phyloP scores from a whole-genome alignment of 2,888 invertebrate species.

The Pelosia muscerda region DNA sequence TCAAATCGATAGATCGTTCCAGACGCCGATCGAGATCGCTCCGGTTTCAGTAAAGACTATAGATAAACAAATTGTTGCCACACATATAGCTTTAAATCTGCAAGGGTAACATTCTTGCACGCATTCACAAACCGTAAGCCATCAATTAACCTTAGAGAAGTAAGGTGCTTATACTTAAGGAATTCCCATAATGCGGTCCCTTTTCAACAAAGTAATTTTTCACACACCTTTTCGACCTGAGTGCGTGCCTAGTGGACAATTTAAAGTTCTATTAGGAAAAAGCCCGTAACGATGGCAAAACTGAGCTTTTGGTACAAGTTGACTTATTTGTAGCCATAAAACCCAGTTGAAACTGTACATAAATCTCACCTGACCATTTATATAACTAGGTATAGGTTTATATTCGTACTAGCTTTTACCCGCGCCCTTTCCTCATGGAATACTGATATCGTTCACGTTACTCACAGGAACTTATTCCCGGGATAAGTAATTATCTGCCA shows the following conservation, averaged over 20 bases:
- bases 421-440: neutral
- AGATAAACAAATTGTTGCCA: conserved; percentile 64
- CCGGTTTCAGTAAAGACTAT: conserved; percentile 37
- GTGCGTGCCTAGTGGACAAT: conserved; percentile 21
- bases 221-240: conserved; percentile 30
- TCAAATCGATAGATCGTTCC: neutral
- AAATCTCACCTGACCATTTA: neutral
- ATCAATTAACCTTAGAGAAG: conserved; percentile 73
- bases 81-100: conserved; percentile 72
- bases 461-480: neutral
- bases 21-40: neutral
- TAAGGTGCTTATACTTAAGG: conserved; percentile 56
- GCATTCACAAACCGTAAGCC: conserved; percentile 68
- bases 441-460: neutral
- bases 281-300: conserved; percentile 12
- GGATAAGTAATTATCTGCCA: neutral
- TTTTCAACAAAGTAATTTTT: conserved; percentile 39
- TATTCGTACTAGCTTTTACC: neutral
- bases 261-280: conserved; percentile 34
- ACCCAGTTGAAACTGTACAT: neutral
- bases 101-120: conserved; percentile 80
- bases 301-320: conserved; percentile 31
- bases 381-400: neutral
- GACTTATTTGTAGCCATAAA: conserved; percentile 28
- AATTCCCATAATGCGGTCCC: conserved; percentile 60